Evolutionary conservation across 1,140 invertebrate species (phyloP), one percentile per base, ranked within the genome.

Genomic region (Chionoecetes opilio): DNA sequence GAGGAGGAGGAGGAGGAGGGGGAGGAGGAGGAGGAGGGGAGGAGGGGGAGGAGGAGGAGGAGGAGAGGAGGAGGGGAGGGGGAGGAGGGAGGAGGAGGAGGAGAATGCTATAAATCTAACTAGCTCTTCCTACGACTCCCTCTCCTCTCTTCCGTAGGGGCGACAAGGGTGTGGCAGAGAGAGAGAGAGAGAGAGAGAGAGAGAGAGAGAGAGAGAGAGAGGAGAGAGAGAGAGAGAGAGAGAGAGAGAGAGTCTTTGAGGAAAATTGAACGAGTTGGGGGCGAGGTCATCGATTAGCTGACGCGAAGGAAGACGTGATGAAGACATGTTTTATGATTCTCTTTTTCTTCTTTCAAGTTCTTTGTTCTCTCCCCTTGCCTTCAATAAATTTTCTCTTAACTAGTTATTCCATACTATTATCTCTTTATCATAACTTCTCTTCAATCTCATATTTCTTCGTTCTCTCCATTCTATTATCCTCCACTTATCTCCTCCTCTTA

Each of bases 111-210:
- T 35, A 38, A 38, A 38, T 87, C 26, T 86, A 37, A 9, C 85
- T 34, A 38, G 21, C 21, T 87, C 85, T 35, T 87, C 85, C 17
- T 35, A 21, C 11, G 9, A 29, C 85, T 87, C 31, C 85, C 2
- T 32, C 85, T 21, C 85, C 31, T 34, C 82, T 34, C 82, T 8
- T 34, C 82, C 82, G 5, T 26, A 84, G 5, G 6, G 26, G 5
- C 32, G 26, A 8, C n/a, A 34, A n/a, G n/a, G n/a, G n/a, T n/a
- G 82, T 26, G 26, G 31, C 32, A 38, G 6, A 17, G 35, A 86
- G 84, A 6, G 84, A 86, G 84, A 86, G 84, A 37, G 85, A 87
- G 85, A 38, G 85, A 38, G 37, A 38, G 85, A 38, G 32, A 38
- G 85, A 87, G 85, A 38, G 32, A 87, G 37, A 87, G 17, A 53